Percentiles rank a stretch among this genome's conserved stretches.
Evolutionary conservation across 1,140 invertebrate species (phyloP).

Genomic region (Chrysopa pallens): DNA sequence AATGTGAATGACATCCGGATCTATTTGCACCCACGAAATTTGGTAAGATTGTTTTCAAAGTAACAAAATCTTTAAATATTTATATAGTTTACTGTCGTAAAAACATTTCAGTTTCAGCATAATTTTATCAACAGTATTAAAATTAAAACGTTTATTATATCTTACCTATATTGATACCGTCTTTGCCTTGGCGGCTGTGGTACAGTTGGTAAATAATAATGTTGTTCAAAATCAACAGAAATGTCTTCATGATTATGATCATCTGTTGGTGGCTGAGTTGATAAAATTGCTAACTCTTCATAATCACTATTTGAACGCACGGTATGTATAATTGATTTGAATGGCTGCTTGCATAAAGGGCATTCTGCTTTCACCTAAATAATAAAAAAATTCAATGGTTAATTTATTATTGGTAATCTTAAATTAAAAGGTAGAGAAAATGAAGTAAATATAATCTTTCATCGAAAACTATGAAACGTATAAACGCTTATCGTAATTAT

Average conservation of each 20-base stretch:
- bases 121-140: too few species aligned
- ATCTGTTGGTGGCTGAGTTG: conserved; percentile 15
- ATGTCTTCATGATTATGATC: conserved; percentile 22
- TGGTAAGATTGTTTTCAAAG: too few species aligned
- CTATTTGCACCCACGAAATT: too few species aligned
- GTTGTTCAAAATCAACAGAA: not conserved
- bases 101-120: too few species aligned
- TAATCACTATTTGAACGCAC: conserved; percentile 72
- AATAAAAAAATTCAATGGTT: conserved; percentile 2
- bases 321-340: conserved; percentile 84
- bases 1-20: too few species aligned
- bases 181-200: conserved; percentile 3
- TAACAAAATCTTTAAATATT: too few species aligned
- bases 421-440: too few species aligned
- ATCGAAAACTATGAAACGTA: too few species aligned
- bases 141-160: not conserved
- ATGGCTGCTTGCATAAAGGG: conserved; percentile 82
- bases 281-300: conserved; percentile 60
- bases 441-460: too few species aligned
- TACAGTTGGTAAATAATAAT: conserved; percentile 9
- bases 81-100: too few species aligned
- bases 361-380: conserved; percentile 73
- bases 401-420: not conserved
- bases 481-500: too few species aligned
- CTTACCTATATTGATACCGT: conserved; percentile 22